phyloP scores from a whole-genome alignment of 1,140 invertebrate genomes.

The Eueides isabella region DNA sequence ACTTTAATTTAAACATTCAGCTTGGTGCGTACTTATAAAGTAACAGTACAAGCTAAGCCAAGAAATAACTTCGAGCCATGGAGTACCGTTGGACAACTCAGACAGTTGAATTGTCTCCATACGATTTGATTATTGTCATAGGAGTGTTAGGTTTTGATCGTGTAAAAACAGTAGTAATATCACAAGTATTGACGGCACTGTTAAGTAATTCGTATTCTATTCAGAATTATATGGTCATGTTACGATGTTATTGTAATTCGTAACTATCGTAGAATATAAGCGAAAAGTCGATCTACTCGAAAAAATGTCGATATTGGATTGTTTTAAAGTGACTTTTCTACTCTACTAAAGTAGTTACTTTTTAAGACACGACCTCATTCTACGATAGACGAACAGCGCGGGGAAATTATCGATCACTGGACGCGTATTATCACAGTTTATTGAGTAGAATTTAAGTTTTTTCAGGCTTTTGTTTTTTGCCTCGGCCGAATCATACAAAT shows the following conservation, averaged over 20 bases:
- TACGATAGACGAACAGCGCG: constrained; percentile 12
- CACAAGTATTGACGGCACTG: constrained; percentile 73
- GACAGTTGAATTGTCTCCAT: constrained; percentile 42
- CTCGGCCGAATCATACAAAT: constrained; percentile 88
- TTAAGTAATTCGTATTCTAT: constrained; percentile 55
- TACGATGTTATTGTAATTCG: not conserved
- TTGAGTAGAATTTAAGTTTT: constrained; percentile 40
- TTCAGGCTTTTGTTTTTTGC: constrained; percentile 75
- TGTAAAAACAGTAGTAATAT: constrained; percentile 59
- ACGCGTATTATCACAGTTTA: constrained; percentile 78
- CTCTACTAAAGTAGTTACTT: constrained; percentile 6
- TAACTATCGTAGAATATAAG: constrained; percentile 10
- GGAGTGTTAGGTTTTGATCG: constrained; percentile 44
- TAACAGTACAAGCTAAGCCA: not conserved
- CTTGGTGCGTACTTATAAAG: not conserved
- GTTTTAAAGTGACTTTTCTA: constrained; percentile 7
- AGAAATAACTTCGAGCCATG: not conserved
- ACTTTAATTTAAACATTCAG: constrained; percentile 3
- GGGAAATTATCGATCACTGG: constrained; percentile 67
- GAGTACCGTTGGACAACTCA: constrained; percentile 21
- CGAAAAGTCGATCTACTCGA: not conserved
- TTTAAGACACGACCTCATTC: constrained; percentile 17
- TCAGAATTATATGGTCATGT: constrained; percentile 35
- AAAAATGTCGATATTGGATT: not conserved
- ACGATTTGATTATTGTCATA: constrained; percentile 53